These are phyloP conservation scores for Schizaphis graminum DNA, from an alignment of 2,888 invertebrate genomes.

Conservation along the genomic window DNA sequence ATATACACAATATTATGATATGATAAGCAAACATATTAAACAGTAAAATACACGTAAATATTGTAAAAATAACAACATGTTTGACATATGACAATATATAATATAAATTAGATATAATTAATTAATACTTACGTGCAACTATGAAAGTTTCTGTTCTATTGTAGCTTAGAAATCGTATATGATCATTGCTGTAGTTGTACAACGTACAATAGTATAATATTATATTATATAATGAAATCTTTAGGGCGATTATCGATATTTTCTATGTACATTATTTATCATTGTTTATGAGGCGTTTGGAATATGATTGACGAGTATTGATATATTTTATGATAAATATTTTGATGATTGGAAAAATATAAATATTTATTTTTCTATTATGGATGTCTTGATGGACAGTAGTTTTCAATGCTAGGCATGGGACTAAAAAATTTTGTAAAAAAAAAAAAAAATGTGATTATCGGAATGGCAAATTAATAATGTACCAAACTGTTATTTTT, in stretches of 20 bases:
- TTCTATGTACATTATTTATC: not conserved
- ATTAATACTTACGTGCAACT: not conserved
- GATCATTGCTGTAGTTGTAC: not conserved
- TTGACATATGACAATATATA: not conserved
- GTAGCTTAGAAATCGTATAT: not conserved
- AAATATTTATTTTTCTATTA: not conserved
- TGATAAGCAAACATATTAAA: not conserved
- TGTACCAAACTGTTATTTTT: constrained; percentile 18
- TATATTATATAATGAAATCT: not conserved
- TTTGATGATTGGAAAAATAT: not conserved
- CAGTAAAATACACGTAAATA: not conserved
- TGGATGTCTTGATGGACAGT: not conserved
- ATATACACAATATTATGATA: not conserved
- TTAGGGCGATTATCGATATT: not conserved
- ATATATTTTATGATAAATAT: constrained; percentile 33
- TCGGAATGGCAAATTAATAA: not conserved
- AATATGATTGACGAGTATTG: not conserved
- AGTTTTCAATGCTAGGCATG: not conserved
- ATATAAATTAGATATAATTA: not conserved
- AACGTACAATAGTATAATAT: not conserved
- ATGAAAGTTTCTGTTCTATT: not conserved
- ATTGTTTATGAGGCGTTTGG: not conserved
- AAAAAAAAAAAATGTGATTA: not conserved
- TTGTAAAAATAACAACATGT: not conserved
- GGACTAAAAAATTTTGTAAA: not conserved